Evolutionary conservation across 2,113 vertebrate species (phyloP).

Genomic region (Xyrauchen texanus): DNA sequence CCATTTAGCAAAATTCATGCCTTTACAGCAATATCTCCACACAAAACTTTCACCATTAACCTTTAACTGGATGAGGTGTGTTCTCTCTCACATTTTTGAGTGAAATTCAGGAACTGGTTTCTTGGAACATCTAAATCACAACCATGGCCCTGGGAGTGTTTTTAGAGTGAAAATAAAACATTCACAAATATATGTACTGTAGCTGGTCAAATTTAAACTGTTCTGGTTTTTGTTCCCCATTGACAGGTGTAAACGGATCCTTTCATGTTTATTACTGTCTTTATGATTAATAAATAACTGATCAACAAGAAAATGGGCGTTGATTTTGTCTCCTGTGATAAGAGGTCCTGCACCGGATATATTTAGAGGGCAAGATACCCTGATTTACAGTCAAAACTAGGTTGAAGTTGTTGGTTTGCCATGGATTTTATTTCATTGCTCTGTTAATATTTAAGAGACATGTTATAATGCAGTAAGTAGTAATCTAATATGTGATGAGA

Average conservation of each 20-base stretch:
- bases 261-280: conserved; percentile 53
- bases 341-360: conserved; percentile 5
- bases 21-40: background rate
- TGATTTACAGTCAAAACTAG: background rate
- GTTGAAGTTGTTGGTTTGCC: background rate
- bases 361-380: background rate
- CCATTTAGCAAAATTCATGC: background rate
- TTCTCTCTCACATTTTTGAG: conserved; percentile 3
- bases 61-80: conserved; percentile 34
- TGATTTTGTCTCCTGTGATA: conserved; percentile 35
- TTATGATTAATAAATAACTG: conserved; percentile 75
- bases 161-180: background rate
- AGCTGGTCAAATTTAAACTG: background rate
- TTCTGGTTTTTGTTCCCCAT: conserved; percentile 1
- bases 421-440: background rate
- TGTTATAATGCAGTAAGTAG: conserved; percentile 40
- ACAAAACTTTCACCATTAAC: background rate
- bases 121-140: background rate
- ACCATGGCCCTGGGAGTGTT: background rate
- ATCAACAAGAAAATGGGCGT: conserved; percentile 56
- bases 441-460: conserved; percentile 10
- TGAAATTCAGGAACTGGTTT: background rate
- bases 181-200: background rate
- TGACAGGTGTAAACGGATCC: background rate
- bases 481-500: background rate